Conservation (phyloP, 2,113 vertebrate genomes). For the Zapornia atra region DNA sequence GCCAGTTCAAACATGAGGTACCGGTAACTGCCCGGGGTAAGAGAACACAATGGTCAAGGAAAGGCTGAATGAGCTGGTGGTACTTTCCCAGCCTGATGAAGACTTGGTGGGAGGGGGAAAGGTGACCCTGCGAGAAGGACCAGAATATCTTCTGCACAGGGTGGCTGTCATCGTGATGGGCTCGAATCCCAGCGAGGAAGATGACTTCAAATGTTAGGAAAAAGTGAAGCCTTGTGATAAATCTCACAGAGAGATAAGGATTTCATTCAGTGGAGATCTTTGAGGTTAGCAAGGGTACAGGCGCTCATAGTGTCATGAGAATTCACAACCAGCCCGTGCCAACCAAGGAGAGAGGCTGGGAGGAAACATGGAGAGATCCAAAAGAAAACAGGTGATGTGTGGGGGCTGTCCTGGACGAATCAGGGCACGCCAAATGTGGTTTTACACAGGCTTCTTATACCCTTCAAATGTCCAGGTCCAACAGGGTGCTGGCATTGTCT, state of each 20-base stretch:
- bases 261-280: background rate
- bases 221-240: background rate
- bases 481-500: background rate
- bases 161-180: fast-evolving
- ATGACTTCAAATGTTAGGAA: background rate
- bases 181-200: background rate
- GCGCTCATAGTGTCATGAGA: fast-evolving
- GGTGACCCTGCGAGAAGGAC: too few relatives aligned
- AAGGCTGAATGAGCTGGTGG: background rate
- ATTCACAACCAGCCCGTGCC: fast-evolving
- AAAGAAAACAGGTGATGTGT: fast-evolving
- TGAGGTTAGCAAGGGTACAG: background rate
- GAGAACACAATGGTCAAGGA: fast-evolving
- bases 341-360: fast-evolving
- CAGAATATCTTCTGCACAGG: fast-evolving
- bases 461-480: background rate
- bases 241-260: background rate
- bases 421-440: fast-evolving
- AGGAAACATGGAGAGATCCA: fast-evolving
- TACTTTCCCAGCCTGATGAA: background rate
- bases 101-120: fast-evolving
- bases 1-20: too few relatives aligned
- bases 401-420: background rate
- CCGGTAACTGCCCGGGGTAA: background rate
- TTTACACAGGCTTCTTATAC: background rate